phyloP scores from a whole-genome alignment of 2,113 vertebrate genomes.

The Glaucomys volans region DNA sequence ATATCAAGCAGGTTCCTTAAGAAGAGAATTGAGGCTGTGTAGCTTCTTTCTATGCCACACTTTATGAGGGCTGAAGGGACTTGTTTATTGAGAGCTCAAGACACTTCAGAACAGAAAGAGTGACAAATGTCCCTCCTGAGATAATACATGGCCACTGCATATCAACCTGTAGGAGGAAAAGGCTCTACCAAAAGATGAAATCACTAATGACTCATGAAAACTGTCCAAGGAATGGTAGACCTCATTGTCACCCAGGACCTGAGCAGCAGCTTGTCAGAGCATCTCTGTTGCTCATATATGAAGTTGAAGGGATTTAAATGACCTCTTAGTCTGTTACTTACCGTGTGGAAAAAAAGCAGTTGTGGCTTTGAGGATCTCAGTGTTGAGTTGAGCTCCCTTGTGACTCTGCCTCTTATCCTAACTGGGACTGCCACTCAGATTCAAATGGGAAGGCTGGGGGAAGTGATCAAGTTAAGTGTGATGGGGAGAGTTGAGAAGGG shows the following conservation, averaged over 20 bases:
- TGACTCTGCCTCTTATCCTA: not conserved
- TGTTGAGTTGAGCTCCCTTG: not conserved
- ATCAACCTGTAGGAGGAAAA: not conserved
- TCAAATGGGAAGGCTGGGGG: not conserved
- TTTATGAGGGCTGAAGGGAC: not conserved
- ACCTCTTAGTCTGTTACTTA: not conserved
- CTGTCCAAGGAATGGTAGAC: too few relatives aligned
- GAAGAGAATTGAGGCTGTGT: not conserved
- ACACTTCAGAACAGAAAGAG: not conserved
- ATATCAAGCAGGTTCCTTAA: not conserved
- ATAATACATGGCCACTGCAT: not conserved
- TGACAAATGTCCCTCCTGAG: not conserved
- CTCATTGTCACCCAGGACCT: not conserved
- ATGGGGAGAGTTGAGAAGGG: not conserved
- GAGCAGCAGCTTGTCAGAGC: not conserved
- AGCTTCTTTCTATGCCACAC: not conserved
- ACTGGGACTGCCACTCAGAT: not conserved
- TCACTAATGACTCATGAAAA: not conserved
- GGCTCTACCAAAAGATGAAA: too few relatives aligned
- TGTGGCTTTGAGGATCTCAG: not conserved
- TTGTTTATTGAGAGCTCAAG: not conserved
- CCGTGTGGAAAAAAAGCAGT: rapidly evolving
- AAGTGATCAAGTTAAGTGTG: not conserved
- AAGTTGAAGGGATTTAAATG: not conserved
- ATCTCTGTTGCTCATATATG: not conserved